Evolutionary conservation across 2,797 vertebrate species (phyloP).

Genomic region (Poecilia picta): DNA sequence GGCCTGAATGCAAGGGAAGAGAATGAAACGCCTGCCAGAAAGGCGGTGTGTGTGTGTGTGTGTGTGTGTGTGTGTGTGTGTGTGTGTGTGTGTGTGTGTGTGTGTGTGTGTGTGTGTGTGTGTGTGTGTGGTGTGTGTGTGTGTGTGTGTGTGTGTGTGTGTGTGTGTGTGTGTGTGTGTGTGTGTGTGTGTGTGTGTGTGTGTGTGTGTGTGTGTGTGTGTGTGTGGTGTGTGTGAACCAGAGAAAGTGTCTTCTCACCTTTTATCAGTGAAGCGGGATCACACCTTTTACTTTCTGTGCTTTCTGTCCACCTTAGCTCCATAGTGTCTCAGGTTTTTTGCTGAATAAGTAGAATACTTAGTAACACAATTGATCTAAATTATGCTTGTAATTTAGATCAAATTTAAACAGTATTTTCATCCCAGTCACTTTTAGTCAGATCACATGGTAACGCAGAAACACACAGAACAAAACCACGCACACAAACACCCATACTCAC

Average conservation of each 20-base stretch:
- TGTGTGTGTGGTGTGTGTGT: slow-evolving; percentile 10
- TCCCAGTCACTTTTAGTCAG: background rate
- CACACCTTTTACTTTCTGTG: slow-evolving; percentile 62
- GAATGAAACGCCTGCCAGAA: slow-evolving; percentile 33
- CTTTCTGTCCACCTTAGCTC: slow-evolving; percentile 6
- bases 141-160: slow-evolving; percentile 11
- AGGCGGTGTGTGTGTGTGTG: slow-evolving; percentile 3
- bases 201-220: slow-evolving; percentile 13
- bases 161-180: slow-evolving; percentile 9
- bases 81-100: slow-evolving; percentile 5
- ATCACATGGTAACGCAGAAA: background rate
- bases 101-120: slow-evolving; percentile 13
- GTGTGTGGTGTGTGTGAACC: slow-evolving; percentile 6
- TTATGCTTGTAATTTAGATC: background rate
- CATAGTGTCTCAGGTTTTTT: slow-evolving; percentile 3
- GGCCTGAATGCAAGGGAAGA: slow-evolving; percentile 31
- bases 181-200: slow-evolving; percentile 12
- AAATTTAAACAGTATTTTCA: background rate
- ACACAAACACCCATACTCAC: background rate
- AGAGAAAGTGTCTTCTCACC: slow-evolving; percentile 62
- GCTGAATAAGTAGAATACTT: background rate
- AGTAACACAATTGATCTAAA: background rate
- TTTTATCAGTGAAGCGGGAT: slow-evolving; percentile 18
- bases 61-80: slow-evolving; percentile 14
- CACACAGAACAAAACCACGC: background rate